Base-by-base conservation (phyloP, 2,888 invertebrate species). In the Xestia sexstrigata region DNA sequence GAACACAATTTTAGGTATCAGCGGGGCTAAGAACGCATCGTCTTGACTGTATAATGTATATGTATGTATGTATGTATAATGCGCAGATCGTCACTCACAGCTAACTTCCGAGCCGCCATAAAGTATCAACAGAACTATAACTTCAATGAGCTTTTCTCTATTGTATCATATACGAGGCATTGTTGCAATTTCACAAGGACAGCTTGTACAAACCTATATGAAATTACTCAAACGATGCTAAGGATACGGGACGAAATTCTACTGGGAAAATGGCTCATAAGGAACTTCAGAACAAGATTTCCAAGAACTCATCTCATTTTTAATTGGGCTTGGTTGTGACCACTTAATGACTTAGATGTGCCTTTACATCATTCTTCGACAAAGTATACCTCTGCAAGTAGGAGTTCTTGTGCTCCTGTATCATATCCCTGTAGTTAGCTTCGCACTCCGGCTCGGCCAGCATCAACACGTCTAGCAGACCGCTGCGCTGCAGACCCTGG, bases 361-460 rank as follows among this genome's bases (percentile, higher is more conserved):
- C 3, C 20, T 20, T 5, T 9, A 20, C 20, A 30, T 30, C 0
- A 35, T 20, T 30, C 20, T 35, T 35, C 20, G 0, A 35, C 62
- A 62, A 35, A 62, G 4, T 30, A 35, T 62, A 97, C 97, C 97
- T 97, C 89, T 97, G 97, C 67, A 97, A 93, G 93, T 98, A 98
- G 0, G 97, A 95, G 88, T 97, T 97, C 95, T 99, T 99, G 88
- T 99, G 97, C 82, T 99, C 98, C 77, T 98, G 97, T 87, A 99
- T 98, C 96, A 99, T 98, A 91, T 98, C 98, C 83, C 98, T 97
- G 93, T 99, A 99, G 90, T 98, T 98, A 83, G 98, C 97, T 92
- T 98, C 98, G 90, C 99, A 99, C 70, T 98, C 98, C 0, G 98
- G 98, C 93, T 99, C 99, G 0, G 98, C 98, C 79, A 98, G 95